phyloP scores from a whole-genome alignment of 2,888 invertebrate species.

The Lampropteryx suffumata region DNA sequence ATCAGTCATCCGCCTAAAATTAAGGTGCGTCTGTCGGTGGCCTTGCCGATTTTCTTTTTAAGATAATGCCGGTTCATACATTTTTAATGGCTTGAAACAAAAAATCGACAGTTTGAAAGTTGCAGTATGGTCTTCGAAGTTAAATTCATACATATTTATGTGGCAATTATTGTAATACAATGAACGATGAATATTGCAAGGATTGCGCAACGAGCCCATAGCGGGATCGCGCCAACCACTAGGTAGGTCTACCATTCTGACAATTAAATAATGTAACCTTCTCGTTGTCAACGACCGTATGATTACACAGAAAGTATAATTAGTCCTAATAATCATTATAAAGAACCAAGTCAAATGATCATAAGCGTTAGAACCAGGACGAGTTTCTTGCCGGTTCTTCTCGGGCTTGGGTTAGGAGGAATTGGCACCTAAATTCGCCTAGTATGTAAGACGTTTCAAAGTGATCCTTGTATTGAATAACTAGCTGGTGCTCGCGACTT shows the following conservation, averaged over 20 bases:
- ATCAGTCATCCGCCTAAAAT: constrained; percentile 37
- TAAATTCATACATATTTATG: constrained; percentile 76
- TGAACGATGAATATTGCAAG: constrained; percentile 68
- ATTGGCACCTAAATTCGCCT: too few species aligned
- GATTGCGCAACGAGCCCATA: constrained; percentile 56
- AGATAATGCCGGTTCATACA: constrained; percentile 55
- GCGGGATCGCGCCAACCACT: constrained; percentile 31
- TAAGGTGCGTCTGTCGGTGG: constrained; percentile 37
- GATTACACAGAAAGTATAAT: too few species aligned
- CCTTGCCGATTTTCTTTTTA: constrained; percentile 50
- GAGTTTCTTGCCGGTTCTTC: too few species aligned
- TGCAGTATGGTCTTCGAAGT: constrained; percentile 58
- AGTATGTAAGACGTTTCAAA: too few species aligned
- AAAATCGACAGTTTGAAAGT: constrained; percentile 69
- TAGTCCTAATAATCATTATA: too few species aligned
- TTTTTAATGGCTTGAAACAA: constrained; percentile 70
- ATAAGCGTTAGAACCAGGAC: too few species aligned
- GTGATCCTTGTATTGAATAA: too few species aligned
- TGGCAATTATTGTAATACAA: constrained; percentile 74
- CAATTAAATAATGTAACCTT: constrained; percentile 5
- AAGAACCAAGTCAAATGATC: too few species aligned
- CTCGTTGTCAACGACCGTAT: not conserved
- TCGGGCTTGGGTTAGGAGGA: too few species aligned
- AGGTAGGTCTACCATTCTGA: constrained; percentile 6
- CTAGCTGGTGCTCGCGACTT: too few species aligned